Evolutionary conservation across 2,888 invertebrate species (phyloP).

Genomic region (Sinelater perroti): DNA sequence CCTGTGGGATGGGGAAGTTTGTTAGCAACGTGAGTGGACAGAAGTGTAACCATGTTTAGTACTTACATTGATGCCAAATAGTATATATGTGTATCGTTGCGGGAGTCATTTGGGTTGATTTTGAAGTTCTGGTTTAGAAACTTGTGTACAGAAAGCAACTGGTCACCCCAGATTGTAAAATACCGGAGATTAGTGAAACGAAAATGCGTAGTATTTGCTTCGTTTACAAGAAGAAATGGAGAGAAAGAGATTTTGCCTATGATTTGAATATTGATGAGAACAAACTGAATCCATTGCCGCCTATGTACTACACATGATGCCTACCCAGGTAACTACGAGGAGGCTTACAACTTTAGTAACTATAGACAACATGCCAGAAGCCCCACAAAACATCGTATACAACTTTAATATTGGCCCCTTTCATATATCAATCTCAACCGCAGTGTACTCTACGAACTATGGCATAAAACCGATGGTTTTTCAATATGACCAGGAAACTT

Average conservation of each 20-base stretch:
- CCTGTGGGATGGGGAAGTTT: constrained; percentile 67
- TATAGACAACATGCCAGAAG: constrained; percentile 90
- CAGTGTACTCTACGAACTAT: constrained; percentile 89
- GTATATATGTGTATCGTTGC: constrained; percentile 81
- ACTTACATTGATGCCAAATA: no score
- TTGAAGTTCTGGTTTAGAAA: constrained; percentile 78
- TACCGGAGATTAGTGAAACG: constrained; percentile 95
- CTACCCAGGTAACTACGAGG: constrained; percentile 92
- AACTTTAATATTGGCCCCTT: constrained; percentile 90
- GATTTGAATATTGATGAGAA: constrained; percentile 94
- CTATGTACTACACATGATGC: constrained; percentile 92
- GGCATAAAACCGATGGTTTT: constrained; percentile 80
- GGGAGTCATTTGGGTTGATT: constrained; percentile 88
- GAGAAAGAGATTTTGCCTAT: constrained; percentile 90
- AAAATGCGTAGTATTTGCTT: constrained; percentile 86
- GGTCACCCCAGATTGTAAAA: constrained; percentile 84
- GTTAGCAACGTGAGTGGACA: constrained; percentile 10
- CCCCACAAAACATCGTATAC: constrained; percentile 76
- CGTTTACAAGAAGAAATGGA: constrained; percentile 86
- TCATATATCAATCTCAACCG: constrained; percentile 92
- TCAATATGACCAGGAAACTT: constrained; percentile 78
- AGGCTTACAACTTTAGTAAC: constrained; percentile 91
- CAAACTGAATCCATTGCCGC: constrained; percentile 91
- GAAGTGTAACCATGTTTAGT: no score
- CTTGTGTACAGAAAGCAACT: constrained; percentile 69